Evolutionary conservation across 2,113 vertebrate species (phyloP), one percentile per base, ranked within the genome.

Genomic region (Zeus faber): DNA sequence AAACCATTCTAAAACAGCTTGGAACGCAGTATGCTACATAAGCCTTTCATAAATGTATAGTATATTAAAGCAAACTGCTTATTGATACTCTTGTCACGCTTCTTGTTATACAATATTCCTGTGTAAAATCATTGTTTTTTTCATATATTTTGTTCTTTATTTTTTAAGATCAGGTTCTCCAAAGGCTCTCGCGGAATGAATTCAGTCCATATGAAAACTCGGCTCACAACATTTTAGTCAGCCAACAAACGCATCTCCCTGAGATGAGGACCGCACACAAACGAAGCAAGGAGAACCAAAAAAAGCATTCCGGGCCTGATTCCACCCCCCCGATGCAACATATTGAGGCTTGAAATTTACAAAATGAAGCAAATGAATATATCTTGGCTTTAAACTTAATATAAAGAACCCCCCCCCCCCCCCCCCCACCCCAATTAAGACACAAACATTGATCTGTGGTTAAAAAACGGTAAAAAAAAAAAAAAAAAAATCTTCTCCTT

Each of bases 1-100:
- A n/a, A n/a, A n/a, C n/a, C n/a, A n/a, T n/a, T n/a, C n/a, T n/a
- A n/a, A 37, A 37, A 77, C 68, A 57, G 50, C 62, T 73, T 60
- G 67, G 58, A 78, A 76, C 72, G 29, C 43, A 8, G 48, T 70
- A 62, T 79, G 83, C 83, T 86, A 84, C 79, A 86, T 67, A 54
- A 60, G 60, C 54, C 63, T 65, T 1, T 2, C 44, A 61, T 63
- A 57, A 70, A 18, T 68, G 41, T 48, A 31, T 65, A 31, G 51
- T 57, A 46, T 53, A 70, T 72, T 59, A 65, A 73, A 60, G 57
- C 71, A 17, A 50, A 51, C 54, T 58, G 60, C n/a, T 53, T 57
- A 54, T 67, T 62, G 39, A n/a, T n/a, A n/a, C n/a, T n/a, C n/a
- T n/a, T n/a, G n/a, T n/a, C n/a, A n/a, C n/a, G n/a, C n/a, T n/a